phyloP scores from a whole-genome alignment of 2,797 vertebrate genomes.

The Cephalopachus bancanus region DNA sequence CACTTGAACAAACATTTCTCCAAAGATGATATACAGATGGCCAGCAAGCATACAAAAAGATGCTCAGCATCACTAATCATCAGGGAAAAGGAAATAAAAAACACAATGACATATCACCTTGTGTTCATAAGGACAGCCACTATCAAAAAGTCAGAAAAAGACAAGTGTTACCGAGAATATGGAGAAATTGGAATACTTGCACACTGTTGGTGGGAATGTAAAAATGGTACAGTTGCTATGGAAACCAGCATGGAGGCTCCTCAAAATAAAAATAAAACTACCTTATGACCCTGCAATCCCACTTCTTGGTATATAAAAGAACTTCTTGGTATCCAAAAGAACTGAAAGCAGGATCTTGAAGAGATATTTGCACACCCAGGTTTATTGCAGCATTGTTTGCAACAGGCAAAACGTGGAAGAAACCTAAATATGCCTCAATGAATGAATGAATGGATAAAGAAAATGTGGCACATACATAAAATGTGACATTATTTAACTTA shows the following conservation, averaged over 20 bases:
- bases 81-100: neutral
- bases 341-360: neutral
- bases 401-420: neutral
- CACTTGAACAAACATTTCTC: neutral
- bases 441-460: neutral
- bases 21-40: neutral
- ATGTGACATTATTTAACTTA: neutral
- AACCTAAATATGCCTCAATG: neutral
- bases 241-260: neutral
- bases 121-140: neutral
- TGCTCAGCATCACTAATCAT: neutral
- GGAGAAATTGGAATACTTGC: neutral
- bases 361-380: neutral
- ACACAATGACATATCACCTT: neutral
- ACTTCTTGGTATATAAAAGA: neutral
- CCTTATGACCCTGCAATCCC: neutral
- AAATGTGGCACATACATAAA: neutral
- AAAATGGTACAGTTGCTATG: neutral
- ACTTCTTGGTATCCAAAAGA: neutral
- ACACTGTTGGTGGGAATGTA: neutral
- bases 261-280: conserved; percentile 21
- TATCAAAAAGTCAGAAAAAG: neutral
- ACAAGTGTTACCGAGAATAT: neutral
- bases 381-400: neutral
- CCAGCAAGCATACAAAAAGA: conserved; percentile 23